Percentiles rank a stretch among this genome's conserved stretches.
Evolutionary conservation across 1,140 invertebrate genomes (phyloP).

Genomic region (Brachionus rubens): DNA sequence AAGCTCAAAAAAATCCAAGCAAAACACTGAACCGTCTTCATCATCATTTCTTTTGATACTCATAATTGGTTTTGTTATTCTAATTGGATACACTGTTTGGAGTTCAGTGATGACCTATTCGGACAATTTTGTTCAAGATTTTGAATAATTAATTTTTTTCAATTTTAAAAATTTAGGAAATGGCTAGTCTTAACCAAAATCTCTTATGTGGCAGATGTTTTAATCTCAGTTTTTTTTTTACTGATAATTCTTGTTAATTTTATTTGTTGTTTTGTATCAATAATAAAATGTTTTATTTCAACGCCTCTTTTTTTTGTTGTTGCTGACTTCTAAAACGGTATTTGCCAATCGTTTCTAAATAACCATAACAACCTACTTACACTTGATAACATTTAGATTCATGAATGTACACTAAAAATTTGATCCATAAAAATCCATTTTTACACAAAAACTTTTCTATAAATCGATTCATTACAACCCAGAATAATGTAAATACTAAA

Average conservation of each 20-base stretch:
- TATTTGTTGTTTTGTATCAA: no score
- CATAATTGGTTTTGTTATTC: conserved; percentile 17
- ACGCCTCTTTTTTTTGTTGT: no score
- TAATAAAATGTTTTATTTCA: no score
- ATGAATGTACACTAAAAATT: no score
- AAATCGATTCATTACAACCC: no score
- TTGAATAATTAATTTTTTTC: background rate
- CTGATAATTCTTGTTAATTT: conserved; percentile 15
- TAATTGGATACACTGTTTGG: conserved; percentile 28
- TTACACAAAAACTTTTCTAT: no score
- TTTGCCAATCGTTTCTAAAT: background rate
- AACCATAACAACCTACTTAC: background rate
- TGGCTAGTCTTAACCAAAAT: background rate
- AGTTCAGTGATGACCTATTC: conserved; percentile 40
- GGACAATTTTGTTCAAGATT: conserved; percentile 12
- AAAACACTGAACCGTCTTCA: background rate
- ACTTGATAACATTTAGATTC: no score
- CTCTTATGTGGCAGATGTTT: no score
- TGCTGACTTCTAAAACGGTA: background rate
- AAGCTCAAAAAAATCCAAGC: background rate
- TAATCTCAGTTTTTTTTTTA: no score
- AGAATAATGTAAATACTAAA: background rate
- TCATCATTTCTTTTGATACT: conserved; percentile 26
- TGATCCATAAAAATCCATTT: no score
- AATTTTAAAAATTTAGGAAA: background rate